A percentile compares a stretch with the other conserved stretches of the same genome.
Conservation (phyloP, 1,140 invertebrate species). For the Zaprionus vittiger region DNA sequence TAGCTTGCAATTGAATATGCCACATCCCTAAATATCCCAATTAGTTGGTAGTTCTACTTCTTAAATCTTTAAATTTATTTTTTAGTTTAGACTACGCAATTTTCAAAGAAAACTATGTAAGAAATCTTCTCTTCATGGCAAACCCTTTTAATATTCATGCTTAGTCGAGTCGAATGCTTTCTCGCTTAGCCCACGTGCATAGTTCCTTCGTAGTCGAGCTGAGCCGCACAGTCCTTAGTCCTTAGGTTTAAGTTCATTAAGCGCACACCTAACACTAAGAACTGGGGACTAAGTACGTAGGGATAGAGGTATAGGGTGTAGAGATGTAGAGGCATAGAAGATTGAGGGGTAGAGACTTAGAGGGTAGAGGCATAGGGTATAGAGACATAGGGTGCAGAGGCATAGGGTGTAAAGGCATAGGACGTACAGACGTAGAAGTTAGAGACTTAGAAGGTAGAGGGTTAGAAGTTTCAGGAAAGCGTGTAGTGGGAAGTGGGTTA, state of each 20-base stretch:
- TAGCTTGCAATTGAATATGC: neutral
- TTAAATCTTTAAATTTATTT: neutral
- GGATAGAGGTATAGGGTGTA: too few relatives aligned
- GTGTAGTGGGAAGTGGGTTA: too few relatives aligned
- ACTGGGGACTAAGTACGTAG: neutral
- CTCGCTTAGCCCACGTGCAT: neutral
- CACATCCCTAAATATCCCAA: neutral
- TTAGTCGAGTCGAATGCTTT: constrained; percentile 41
- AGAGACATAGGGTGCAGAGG: too few relatives aligned
- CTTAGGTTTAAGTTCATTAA: constrained; percentile 31
- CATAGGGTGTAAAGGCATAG: too few relatives aligned
- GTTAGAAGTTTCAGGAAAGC: too few relatives aligned
- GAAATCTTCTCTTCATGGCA: neutral
- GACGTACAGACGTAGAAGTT: too few relatives aligned
- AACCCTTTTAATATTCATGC: constrained; percentile 47
- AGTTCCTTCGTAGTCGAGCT: constrained; percentile 5
- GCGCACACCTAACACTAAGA: constrained; percentile 25
- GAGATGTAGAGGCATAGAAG: too few relatives aligned
- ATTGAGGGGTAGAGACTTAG: too few relatives aligned
- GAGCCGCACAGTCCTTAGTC: neutral
- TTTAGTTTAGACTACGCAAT: neutral
- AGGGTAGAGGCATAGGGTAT: too few relatives aligned
- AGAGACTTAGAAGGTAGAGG: too few relatives aligned
- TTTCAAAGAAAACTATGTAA: neutral
- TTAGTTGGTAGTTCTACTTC: neutral